Percentiles rank a stretch among this genome's conserved stretches.
Conservation (phyloP, 1,140 invertebrate genomes). For the Ruditapes philippinarum region DNA sequence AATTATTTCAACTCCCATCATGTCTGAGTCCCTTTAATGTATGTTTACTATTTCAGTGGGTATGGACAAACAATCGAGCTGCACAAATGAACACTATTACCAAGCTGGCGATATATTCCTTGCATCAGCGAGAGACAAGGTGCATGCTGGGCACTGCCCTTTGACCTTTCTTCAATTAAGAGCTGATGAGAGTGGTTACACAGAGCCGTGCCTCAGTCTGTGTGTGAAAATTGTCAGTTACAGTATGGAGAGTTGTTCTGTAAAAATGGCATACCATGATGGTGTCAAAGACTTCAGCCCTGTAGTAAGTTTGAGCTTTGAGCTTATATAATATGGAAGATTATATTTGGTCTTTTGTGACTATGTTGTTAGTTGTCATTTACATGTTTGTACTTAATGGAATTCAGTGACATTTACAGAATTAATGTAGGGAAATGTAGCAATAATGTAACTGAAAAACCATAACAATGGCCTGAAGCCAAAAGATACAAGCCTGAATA, state of each 20-base stretch:
- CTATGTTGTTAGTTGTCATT: no score
- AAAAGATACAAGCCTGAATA: no score
- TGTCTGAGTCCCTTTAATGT: no score
- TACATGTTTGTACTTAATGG: no score
- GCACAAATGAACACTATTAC: slow-evolving; percentile 59
- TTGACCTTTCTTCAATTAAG: slow-evolving; percentile 56
- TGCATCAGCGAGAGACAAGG: not conserved
- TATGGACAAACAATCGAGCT: slow-evolving; percentile 26
- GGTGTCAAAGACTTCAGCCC: slow-evolving; percentile 70
- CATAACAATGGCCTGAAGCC: no score
- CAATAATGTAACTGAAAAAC: no score
- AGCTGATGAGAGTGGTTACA: not conserved
- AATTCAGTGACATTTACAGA: no score
- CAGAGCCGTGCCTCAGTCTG: slow-evolving; percentile 44
- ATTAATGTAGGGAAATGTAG: no score
- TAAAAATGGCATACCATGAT: slow-evolving; percentile 73
- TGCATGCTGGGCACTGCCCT: slow-evolving; percentile 33
- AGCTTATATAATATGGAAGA: no score
- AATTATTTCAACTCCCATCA: no score
- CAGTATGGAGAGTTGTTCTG: slow-evolving; percentile 71
- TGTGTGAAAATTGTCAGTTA: slow-evolving; percentile 61
- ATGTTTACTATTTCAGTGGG: no score
- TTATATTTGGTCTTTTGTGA: no score
- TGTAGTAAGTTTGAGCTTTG: slow-evolving; percentile 52
- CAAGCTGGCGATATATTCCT: slow-evolving; percentile 43